Evolutionary conservation across 2,888 invertebrate genomes (phyloP).

Genomic region (Ornithoptera priamus): DNA sequence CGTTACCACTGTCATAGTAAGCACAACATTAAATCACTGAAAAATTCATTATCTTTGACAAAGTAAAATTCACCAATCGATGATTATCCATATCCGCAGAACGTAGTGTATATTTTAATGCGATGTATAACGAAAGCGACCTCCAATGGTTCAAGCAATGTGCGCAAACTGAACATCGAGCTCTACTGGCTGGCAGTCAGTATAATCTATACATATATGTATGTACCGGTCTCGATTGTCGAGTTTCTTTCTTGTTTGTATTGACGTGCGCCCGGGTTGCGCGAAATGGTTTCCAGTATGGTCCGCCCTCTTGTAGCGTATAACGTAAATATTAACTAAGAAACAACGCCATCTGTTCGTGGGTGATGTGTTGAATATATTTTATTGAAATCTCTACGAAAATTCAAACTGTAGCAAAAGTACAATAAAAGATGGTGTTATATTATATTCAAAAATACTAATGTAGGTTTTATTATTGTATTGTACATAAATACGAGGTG

Average conservation of each 20-base stretch:
- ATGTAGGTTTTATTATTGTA: background rate
- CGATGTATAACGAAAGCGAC: conserved; percentile 60
- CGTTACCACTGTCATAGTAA: conserved; percentile 41
- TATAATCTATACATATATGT: conserved; percentile 57
- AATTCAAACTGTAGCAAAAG: background rate
- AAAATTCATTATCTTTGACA: conserved; percentile 39
- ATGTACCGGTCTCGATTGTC: conserved; percentile 56
- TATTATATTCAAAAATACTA: background rate
- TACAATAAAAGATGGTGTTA: conserved; percentile 12
- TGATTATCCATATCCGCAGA: conserved; percentile 61
- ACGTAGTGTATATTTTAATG: conserved; percentile 51
- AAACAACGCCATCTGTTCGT: conserved; percentile 43
- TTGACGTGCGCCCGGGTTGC: conserved; percentile 69
- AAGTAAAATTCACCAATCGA: conserved; percentile 52
- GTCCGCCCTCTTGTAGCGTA: conserved; percentile 44
- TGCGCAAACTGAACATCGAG: conserved; percentile 63
- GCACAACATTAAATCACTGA: conserved; percentile 51
- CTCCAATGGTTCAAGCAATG: conserved; percentile 66
- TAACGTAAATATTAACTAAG: conserved; percentile 30
- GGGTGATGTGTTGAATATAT: no score
- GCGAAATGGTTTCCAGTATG: conserved; percentile 45
- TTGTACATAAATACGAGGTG: no score
- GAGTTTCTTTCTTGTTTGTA: conserved; percentile 64
- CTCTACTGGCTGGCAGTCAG: conserved; percentile 65
- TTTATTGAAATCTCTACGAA: background rate